A percentile compares a stretch with the other conserved stretches of the same genome.
Evolutionary conservation across 2,113 vertebrate genomes (phyloP).

Genomic region (Pipa parva): DNA sequence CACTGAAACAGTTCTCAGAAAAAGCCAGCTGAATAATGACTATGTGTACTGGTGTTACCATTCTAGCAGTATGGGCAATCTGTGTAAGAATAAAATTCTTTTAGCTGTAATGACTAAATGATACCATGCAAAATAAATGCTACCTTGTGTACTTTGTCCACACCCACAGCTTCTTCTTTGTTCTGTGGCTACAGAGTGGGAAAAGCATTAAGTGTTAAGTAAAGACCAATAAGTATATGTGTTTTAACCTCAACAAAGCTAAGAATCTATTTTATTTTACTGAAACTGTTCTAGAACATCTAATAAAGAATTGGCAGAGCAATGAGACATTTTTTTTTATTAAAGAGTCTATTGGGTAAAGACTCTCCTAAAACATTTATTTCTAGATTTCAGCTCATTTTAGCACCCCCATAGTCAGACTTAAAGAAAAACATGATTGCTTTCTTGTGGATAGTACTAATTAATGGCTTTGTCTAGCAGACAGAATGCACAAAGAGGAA

Average conservation of each 20-base stretch:
- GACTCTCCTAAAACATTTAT: too few relatives aligned
- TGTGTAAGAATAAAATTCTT: neutral
- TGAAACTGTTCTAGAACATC: neutral
- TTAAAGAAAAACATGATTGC: neutral
- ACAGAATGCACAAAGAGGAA: neutral
- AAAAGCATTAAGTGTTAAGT: neutral
- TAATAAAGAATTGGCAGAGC: too few relatives aligned
- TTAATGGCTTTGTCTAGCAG: neutral
- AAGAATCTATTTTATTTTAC: neutral
- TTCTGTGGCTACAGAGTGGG: neutral
- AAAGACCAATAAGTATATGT: neutral
- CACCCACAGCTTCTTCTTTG: neutral
- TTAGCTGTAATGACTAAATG: neutral
- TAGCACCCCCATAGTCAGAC: neutral
- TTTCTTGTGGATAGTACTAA: neutral
- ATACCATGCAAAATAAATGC: neutral
- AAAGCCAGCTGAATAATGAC: neutral
- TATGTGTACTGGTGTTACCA: neutral
- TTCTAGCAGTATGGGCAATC: neutral
- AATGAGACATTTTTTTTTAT: too few relatives aligned
- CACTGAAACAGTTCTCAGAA: neutral
- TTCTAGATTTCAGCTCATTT: too few relatives aligned
- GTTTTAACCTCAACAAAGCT: too few relatives aligned
- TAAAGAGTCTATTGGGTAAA: too few relatives aligned
- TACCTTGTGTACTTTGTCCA: neutral